phyloP scores from a whole-genome alignment of 2,797 vertebrate species.

The Neomorphus geoffroyi region DNA sequence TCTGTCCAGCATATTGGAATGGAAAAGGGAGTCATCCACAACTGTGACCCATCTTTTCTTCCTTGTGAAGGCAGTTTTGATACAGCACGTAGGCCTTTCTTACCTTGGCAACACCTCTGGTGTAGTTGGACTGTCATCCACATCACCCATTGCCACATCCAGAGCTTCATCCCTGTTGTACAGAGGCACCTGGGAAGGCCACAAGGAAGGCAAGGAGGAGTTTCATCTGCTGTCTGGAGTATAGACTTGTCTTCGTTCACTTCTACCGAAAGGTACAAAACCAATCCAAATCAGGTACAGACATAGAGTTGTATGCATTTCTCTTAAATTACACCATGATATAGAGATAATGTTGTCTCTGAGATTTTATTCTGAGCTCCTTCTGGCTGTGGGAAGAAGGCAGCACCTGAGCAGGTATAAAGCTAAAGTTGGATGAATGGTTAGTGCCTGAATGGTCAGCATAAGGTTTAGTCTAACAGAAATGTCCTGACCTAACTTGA shows the following conservation, averaged over 20 bases:
- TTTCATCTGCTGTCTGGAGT: accelerated
- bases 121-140: neutral
- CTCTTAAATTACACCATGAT: neutral
- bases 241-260: neutral
- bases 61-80: neutral
- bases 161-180: neutral
- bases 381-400: neutral
- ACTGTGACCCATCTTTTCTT: no score
- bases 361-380: neutral
- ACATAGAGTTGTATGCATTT: neutral
- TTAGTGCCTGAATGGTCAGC: neutral
- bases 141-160: neutral
- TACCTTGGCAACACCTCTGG: neutral
- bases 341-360: neutral
- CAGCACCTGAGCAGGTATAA: neutral
- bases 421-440: neutral
- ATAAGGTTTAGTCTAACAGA: neutral
- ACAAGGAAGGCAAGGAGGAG: neutral
- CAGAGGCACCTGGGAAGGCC: neutral
- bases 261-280: neutral
- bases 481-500: neutral
- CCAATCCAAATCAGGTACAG: neutral
- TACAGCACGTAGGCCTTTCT: neutral
- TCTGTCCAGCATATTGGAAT: no score
- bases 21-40: no score